Conservation (phyloP, 2,888 invertebrate species). For the Drosophila maculinotata region DNA sequence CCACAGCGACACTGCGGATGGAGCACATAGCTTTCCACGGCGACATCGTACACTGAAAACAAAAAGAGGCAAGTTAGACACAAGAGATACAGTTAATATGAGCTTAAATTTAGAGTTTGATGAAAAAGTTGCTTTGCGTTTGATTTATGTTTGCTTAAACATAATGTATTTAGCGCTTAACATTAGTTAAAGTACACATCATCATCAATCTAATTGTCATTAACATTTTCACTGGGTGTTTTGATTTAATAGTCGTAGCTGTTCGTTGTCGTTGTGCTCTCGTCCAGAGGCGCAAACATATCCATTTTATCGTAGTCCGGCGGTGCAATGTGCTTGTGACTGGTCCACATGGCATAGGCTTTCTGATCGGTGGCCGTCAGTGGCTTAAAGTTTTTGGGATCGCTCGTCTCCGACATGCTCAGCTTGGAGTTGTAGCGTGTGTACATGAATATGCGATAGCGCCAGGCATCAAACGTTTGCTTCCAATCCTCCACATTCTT, state of each 20-base stretch:
- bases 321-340: constrained; percentile 78
- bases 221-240: constrained; percentile 55
- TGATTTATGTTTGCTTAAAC: constrained; percentile 50
- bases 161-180: constrained; percentile 70
- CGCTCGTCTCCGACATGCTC: constrained; percentile 79
- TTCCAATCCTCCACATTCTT: constrained; percentile 84
- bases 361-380: constrained; percentile 82
- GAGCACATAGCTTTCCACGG: constrained; percentile 72
- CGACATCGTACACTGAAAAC: constrained; percentile 77
- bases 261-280: constrained; percentile 73
- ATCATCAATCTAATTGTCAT: constrained; percentile 52
- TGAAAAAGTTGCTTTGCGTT: constrained; percentile 2
- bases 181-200: constrained; percentile 74
- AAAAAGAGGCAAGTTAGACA: constrained; percentile 10
- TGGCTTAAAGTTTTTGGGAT: constrained; percentile 82
- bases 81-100: not conserved
- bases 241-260: constrained; percentile 78
- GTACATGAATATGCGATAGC: constrained; percentile 83
- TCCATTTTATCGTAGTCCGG: constrained; percentile 82
- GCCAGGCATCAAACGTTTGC: constrained; percentile 83
- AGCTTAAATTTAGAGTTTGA: constrained; percentile 14
- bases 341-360: constrained; percentile 83
- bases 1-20: constrained; percentile 70
- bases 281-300: constrained; percentile 78
- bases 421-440: constrained; percentile 82